A percentile compares a stretch with the other conserved stretches of the same genome.
These are phyloP conservation scores for Pangasius larnaudii DNA, from an alignment of 2,797 vertebrate genomes.

Conservation along the genomic window DNA sequence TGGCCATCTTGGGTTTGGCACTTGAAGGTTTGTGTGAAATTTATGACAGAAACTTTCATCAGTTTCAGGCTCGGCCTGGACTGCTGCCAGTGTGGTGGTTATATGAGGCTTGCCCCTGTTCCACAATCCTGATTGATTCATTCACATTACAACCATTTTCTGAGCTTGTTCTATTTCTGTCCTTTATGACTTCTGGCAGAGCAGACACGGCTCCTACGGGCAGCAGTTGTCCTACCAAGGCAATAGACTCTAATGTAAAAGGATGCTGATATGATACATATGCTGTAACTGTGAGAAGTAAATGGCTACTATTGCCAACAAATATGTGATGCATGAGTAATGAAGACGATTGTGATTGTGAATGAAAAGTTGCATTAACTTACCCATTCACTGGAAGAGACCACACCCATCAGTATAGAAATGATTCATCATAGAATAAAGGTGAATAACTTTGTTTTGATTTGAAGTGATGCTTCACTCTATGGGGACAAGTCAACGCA, in stretches of 20 bases:
- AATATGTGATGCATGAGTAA: background rate
- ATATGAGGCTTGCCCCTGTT: conserved; percentile 11
- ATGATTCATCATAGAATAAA: background rate
- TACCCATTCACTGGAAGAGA: background rate
- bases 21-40: conserved; percentile 24
- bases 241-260: conserved; percentile 24
- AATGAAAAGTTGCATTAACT: background rate
- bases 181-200: conserved; percentile 27
- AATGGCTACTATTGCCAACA: background rate
- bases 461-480: background rate
- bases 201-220: background rate
- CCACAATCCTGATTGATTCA: conserved; percentile 42
- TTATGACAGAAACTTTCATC: conserved; percentile 41
- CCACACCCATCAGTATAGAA: background rate
- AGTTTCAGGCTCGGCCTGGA: conserved; percentile 5
- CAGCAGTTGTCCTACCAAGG: conserved; percentile 6
- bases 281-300: conserved; percentile 3
- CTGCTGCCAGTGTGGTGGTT: conserved; percentile 26
- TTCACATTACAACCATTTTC: conserved; percentile 25
- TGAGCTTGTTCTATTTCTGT: conserved; percentile 44
- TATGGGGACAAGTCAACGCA: background rate
- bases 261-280: conserved; percentile 25
- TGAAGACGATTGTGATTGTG: too few species aligned
- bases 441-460: background rate
- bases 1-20: conserved; percentile 19